phyloP scores from a whole-genome alignment of 2,888 invertebrate genomes.

The Athripsodes cinereus region DNA sequence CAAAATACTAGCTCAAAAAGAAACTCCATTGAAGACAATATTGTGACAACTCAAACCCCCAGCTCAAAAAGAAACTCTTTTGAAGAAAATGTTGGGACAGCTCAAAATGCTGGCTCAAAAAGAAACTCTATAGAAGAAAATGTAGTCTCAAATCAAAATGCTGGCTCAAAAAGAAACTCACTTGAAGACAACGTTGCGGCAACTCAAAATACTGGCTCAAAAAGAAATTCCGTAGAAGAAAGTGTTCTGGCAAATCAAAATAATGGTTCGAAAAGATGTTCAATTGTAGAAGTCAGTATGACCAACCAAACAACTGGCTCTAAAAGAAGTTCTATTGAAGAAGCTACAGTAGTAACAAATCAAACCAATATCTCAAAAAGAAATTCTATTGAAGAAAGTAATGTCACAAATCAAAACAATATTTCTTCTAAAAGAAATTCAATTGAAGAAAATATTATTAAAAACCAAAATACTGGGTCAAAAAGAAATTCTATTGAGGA shows the following conservation, averaged over 20 bases:
- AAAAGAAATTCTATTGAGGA: not conserved
- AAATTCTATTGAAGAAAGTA: not conserved
- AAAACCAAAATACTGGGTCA: not conserved
- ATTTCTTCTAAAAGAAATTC: not conserved
- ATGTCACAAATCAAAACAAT: not conserved
- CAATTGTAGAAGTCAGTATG: not conserved
- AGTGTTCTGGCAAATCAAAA: not conserved
- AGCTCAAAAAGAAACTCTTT: not conserved
- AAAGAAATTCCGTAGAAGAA: not conserved
- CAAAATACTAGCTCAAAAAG: not conserved
- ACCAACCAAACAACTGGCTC: not conserved
- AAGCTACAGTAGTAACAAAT: not conserved
- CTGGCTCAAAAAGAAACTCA: not conserved
- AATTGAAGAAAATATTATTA: not conserved
- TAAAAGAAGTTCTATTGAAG: not conserved
- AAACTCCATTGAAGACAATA: not conserved
- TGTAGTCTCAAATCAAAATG: not conserved
- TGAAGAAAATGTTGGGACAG: not conserved
- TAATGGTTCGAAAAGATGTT: not conserved
- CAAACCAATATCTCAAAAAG: not conserved
- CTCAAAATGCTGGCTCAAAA: not conserved
- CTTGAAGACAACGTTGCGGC: not conserved
- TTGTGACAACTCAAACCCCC: not conserved
- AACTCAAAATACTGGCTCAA: not conserved
- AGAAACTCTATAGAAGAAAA: not conserved